Evolutionary conservation across 2,888 invertebrate species (phyloP).

Genomic region (Nomada ruficornis): DNA sequence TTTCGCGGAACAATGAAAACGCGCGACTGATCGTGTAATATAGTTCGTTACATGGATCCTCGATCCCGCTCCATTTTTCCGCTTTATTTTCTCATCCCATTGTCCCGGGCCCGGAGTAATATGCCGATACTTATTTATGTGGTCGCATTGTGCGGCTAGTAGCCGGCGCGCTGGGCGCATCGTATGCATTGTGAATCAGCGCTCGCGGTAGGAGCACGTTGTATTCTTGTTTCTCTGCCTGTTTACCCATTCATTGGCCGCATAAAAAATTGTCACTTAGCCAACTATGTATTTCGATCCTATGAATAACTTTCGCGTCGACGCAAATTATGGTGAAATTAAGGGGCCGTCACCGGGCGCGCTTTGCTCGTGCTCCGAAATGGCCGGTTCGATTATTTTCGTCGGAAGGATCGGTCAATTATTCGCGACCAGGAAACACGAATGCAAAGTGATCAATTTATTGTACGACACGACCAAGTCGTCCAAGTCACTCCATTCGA

Average conservation of each 20-base stretch:
- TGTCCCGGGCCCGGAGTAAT: constrained; percentile 49
- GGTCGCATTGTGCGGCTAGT: constrained; percentile 46
- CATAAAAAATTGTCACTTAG: constrained; percentile 60
- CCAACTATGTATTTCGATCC: constrained; percentile 51
- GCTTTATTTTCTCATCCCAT: constrained; percentile 28
- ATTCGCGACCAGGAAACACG: background rate
- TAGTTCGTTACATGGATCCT: constrained; percentile 17
- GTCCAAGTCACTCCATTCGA: background rate
- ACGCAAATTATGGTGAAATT: constrained; percentile 55
- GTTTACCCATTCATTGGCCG: constrained; percentile 65
- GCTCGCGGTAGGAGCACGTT: constrained; percentile 54
- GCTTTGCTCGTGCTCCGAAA: background rate
- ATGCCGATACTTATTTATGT: constrained; percentile 68
- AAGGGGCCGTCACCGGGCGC: constrained; percentile 11
- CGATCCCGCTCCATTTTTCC: background rate
- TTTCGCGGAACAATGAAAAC: background rate
- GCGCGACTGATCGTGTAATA: background rate
- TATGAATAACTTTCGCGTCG: constrained; percentile 44
- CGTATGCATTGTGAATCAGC: constrained; percentile 70
- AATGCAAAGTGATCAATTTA: background rate
- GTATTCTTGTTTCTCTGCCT: constrained; percentile 66
- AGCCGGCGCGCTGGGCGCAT: constrained; percentile 45
- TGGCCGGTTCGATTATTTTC: background rate
- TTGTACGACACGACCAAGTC: background rate
- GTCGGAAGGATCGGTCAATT: background rate